Conservation (phyloP, 2,888 invertebrate species). For the Parthenolecanium corni region DNA sequence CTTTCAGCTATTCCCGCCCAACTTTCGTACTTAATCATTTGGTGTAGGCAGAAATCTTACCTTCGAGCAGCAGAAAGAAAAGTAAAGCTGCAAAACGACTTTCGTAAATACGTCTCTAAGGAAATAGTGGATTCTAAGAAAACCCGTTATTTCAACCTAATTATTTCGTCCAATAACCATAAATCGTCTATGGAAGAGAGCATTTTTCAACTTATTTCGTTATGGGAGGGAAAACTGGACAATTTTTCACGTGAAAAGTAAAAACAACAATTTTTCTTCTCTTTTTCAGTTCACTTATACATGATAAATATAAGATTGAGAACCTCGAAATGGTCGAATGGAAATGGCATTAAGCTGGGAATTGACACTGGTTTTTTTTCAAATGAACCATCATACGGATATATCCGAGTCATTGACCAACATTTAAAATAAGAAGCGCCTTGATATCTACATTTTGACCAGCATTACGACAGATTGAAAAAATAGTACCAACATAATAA, state of each 20-base stretch:
- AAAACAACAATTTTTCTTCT: background rate
- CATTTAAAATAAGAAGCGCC: too few relatives aligned
- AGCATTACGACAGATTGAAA: too few relatives aligned
- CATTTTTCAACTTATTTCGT: background rate
- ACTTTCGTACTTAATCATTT: conserved; percentile 12
- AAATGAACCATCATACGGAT: too few relatives aligned
- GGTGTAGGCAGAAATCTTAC: background rate
- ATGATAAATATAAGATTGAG: background rate
- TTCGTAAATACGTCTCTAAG: background rate
- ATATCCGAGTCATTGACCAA: too few relatives aligned
- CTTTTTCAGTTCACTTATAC: background rate
- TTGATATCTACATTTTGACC: too few relatives aligned
- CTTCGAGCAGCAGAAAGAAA: too few relatives aligned
- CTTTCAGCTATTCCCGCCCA: conserved; percentile 22
- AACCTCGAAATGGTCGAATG: background rate
- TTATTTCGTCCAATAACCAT: conserved; percentile 25
- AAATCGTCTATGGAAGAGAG: conserved; percentile 3
- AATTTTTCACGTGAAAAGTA: background rate
- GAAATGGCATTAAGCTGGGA: too few relatives aligned
- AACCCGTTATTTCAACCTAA: conserved; percentile 5
- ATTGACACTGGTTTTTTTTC: too few relatives aligned
- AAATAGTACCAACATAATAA: too few relatives aligned
- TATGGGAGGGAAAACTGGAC: too few relatives aligned
- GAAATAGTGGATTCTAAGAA: conserved; percentile 6
- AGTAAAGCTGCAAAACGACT: too few relatives aligned